Percentiles rank a stretch among this genome's conserved stretches.
Conservation (phyloP, 1,140 invertebrate genomes). For the Drosophila baimaii region DNA sequence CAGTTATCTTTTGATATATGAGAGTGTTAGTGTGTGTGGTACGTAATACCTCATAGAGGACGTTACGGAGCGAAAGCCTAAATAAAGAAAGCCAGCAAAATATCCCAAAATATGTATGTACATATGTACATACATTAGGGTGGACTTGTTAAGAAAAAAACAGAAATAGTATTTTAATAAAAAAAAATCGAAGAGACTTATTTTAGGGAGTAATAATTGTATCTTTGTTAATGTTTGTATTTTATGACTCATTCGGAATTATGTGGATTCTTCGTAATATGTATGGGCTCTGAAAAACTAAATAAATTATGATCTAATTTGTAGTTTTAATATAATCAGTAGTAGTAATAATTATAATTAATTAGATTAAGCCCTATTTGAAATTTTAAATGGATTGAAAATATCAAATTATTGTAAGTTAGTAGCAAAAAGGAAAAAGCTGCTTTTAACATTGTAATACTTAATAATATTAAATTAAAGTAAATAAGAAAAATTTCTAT, state of each 20-base stretch:
- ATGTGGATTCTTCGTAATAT: no score
- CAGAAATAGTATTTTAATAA: neutral
- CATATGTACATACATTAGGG: slow-evolving; percentile 15
- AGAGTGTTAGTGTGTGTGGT: slow-evolving; percentile 25
- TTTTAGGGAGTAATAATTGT: neutral
- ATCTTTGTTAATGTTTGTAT: neutral
- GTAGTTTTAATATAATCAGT: no score
- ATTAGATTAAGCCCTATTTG: no score
- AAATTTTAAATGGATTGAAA: no score
- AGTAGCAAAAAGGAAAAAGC: no score
- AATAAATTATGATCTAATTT: no score
- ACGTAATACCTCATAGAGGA: slow-evolving; percentile 40
- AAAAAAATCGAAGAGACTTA: neutral
- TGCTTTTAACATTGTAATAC: no score
- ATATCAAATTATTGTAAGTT: no score
- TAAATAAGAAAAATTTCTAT: no score
- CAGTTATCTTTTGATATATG: slow-evolving; percentile 74
- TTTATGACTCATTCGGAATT: neutral
- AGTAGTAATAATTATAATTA: no score
- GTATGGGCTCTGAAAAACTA: no score
- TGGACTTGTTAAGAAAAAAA: neutral
- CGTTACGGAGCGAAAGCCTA: slow-evolving; percentile 38
- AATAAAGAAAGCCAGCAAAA: slow-evolving; percentile 44
- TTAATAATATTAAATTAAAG: no score
- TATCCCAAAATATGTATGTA: slow-evolving; percentile 29